A percentile compares a stretch with the other conserved stretches of the same genome.
Evolutionary conservation across 2,888 invertebrate genomes (phyloP).

Genomic region (Thera britannica): DNA sequence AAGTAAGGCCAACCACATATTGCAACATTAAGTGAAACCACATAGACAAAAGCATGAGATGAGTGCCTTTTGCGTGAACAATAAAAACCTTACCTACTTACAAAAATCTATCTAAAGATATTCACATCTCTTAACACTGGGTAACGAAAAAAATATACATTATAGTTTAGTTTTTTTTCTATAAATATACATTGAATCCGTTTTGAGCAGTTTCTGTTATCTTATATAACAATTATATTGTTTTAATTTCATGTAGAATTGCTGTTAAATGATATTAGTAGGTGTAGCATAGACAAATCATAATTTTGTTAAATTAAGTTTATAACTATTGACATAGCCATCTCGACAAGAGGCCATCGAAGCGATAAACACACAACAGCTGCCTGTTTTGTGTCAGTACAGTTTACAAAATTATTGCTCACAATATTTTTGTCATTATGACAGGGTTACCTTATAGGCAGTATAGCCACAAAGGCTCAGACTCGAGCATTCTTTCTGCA

Average conservation of each 20-base stretch:
- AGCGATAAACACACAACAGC: neutral
- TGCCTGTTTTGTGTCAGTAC: neutral
- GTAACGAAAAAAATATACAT: no score
- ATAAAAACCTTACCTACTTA: neutral
- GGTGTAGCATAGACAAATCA: slow-evolving; percentile 1
- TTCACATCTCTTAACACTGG: no score
- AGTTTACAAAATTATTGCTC: no score
- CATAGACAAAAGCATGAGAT: slow-evolving; percentile 17
- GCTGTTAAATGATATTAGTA: slow-evolving; percentile 2
- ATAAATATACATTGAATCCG: neutral
- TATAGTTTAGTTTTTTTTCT: neutral
- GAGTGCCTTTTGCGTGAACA: slow-evolving; percentile 21
- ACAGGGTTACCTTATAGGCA: no score
- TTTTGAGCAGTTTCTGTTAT: no score
- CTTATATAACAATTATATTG: no score
- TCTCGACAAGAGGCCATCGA: slow-evolving; percentile 13
- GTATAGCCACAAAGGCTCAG: no score
- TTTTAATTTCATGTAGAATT: neutral
- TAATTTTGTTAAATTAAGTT: slow-evolving; percentile 10
- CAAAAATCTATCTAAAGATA: no score
- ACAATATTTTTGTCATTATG: no score
- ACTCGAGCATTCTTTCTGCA: no score
- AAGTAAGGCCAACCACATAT: slow-evolving; percentile 10
- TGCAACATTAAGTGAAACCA: slow-evolving; percentile 25
- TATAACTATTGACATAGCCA: slow-evolving; percentile 9